These are phyloP conservation scores for Poeciliopsis infans DNA, from an alignment of 2,797 vertebrate species.

Conservation along the genomic window DNA sequence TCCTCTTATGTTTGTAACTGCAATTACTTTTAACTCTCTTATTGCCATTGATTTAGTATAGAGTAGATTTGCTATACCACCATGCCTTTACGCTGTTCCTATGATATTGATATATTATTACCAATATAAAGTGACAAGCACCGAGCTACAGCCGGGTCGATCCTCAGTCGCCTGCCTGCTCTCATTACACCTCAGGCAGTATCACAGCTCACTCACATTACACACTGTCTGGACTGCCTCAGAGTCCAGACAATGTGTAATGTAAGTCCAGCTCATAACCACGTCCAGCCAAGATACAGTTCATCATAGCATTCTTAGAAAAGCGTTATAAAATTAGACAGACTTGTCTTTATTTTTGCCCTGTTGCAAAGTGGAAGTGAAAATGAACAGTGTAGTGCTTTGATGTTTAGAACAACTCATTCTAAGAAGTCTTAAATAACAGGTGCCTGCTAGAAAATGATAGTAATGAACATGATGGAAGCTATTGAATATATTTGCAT, in stretches of 20 bases:
- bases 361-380: not conserved
- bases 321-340: not conserved
- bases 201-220: slow-evolving; percentile 49
- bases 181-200: slow-evolving; percentile 54
- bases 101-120: slow-evolving; percentile 1
- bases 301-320: not conserved
- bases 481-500: not conserved
- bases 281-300: not conserved
- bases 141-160: slow-evolving; percentile 7
- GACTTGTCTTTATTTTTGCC: not conserved
- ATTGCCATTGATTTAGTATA: not conserved
- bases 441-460: not conserved
- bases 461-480: not conserved
- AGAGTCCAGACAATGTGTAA: slow-evolving; percentile 44
- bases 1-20: not conserved
- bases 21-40: not conserved
- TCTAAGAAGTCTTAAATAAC: not conserved
- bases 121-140: slow-evolving; percentile 15
- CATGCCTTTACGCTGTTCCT: not conserved
- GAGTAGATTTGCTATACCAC: not conserved
- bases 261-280: slow-evolving; percentile 7
- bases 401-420: not conserved
- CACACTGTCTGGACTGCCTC: slow-evolving; percentile 50
- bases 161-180: slow-evolving; percentile 45
- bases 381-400: slow-evolving; percentile 3